Percentiles rank a stretch among this genome's conserved stretches.
Evolutionary conservation across 2,888 invertebrate genomes (phyloP).

Genomic region (Apodemia duryi): DNA sequence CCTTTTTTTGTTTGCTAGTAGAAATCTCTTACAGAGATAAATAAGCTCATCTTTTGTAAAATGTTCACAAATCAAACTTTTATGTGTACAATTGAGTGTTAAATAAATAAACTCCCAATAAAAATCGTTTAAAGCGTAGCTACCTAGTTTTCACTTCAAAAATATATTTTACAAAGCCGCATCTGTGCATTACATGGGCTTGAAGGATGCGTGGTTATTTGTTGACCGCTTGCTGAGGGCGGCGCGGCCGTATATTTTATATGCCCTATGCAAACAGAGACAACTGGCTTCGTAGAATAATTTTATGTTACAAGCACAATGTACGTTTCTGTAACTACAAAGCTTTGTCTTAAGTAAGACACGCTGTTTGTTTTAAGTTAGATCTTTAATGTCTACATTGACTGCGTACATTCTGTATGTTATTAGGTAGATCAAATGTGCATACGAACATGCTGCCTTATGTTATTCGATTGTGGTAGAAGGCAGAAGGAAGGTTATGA

Average conservation of each 20-base stretch:
- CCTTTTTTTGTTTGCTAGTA: too few species aligned
- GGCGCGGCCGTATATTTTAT: constrained; percentile 59
- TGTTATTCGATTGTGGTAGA: too few species aligned
- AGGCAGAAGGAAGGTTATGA: too few species aligned
- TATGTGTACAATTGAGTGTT: too few species aligned
- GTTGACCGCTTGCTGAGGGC: constrained; percentile 49
- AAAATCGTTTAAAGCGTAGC: too few species aligned
- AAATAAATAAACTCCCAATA: neutral
- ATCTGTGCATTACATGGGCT: constrained; percentile 17
- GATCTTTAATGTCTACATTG: constrained; percentile 10
- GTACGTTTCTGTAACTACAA: neutral
- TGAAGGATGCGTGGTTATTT: constrained; percentile 41
- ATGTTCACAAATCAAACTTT: neutral
- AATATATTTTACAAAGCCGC: neutral
- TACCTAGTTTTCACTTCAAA: too few species aligned
- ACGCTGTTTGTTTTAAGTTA: constrained; percentile 2
- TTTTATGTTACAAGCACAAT: constrained; percentile 43
- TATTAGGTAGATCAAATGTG: neutral
- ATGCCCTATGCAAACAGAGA: constrained; percentile 57
- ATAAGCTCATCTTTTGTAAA: too few species aligned
- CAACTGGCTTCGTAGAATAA: constrained; percentile 64
- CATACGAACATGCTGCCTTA: neutral
- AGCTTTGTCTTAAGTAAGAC: constrained; percentile 6
- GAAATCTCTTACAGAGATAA: neutral
- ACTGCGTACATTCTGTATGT: neutral